Evolutionary conservation across 2,797 vertebrate genomes (phyloP), one percentile per base, ranked within the genome.

Genomic region (Vipera ursinii): DNA sequence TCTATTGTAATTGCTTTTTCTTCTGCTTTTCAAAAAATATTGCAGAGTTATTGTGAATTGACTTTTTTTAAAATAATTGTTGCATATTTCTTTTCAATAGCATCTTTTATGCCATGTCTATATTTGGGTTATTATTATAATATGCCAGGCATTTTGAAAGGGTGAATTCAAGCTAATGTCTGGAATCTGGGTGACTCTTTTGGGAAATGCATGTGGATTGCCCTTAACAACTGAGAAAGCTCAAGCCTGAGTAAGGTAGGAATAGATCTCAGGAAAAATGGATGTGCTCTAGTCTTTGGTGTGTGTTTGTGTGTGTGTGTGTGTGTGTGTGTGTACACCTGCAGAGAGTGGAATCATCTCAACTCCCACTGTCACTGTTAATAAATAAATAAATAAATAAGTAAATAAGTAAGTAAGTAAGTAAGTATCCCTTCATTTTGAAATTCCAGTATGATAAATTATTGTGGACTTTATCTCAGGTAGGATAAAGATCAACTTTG

Each of bases 381-480:
- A 44, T 14, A 5, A 0, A 4, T 28, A 53, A 2, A 44, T 14
- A 5, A 0, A 4, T 28, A 53, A 2, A 44, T 2, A 6, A 0
- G 3, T 17, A 48, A 59, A 38, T 9, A 3, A 0, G 2, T 22
- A 53, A 53, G 59, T 7, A 6, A 0, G 3, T 22, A 53, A 2
- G 32, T 1, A 0, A 1, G 0, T 5, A 87, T 51, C 53, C 1
- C 0, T 4, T 0, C 3, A 90, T 69, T 69, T 14, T 32, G 38
- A 57, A 59, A 48, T 69, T 32, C 14, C 32, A 73, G 3, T 3
- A 51, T 44, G 32, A 69, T 4, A n/a, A 53, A 6, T 28, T 82
- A 28, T 20, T 63, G n/a, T 26, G 59, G n/a, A 22, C 17, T 32
- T 73, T 63, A 44, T 12, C 10, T 26, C 78, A 63, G 56, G 22